Percentiles rank a stretch among this genome's conserved stretches.
Evolutionary conservation across 2,113 vertebrate genomes (phyloP).

Genomic region (Cettia cetti): DNA sequence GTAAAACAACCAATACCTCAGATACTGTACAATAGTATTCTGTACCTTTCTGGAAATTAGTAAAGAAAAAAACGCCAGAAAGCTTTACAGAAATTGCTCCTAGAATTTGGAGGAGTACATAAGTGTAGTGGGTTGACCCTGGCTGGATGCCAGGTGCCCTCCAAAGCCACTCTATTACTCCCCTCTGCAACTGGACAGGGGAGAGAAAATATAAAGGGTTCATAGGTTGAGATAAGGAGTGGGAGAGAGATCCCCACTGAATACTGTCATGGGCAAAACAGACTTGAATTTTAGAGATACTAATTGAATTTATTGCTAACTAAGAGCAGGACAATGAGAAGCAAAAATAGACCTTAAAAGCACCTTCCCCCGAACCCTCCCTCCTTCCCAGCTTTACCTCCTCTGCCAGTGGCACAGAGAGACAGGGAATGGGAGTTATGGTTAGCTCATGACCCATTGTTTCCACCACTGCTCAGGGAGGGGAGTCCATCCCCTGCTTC

Average conservation of each 20-base stretch:
- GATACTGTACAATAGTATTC: neutral
- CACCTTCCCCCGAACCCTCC: too few species aligned
- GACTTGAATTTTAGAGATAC: neutral
- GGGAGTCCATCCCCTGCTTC: neutral
- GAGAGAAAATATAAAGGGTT: neutral
- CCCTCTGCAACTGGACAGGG: neutral
- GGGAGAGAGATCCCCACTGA: neutral
- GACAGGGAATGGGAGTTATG: too few species aligned
- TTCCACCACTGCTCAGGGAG: neutral
- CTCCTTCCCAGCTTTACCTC: neutral
- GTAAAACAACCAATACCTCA: neutral
- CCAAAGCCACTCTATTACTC: neutral
- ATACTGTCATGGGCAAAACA: accelerated
- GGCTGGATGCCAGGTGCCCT: neutral
- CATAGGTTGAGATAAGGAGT: neutral
- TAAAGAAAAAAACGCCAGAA: neutral
- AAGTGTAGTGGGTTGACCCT: neutral
- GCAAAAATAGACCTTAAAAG: neutral
- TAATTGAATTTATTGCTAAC: neutral
- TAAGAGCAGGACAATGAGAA: neutral
- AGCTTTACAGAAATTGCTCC: neutral
- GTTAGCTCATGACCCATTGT: accelerated
- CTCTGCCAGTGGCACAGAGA: neutral
- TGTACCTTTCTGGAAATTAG: neutral
- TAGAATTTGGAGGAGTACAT: neutral